Evolutionary conservation across 2,888 invertebrate species (phyloP).

Genomic region (Pollenia amentaria): DNA sequence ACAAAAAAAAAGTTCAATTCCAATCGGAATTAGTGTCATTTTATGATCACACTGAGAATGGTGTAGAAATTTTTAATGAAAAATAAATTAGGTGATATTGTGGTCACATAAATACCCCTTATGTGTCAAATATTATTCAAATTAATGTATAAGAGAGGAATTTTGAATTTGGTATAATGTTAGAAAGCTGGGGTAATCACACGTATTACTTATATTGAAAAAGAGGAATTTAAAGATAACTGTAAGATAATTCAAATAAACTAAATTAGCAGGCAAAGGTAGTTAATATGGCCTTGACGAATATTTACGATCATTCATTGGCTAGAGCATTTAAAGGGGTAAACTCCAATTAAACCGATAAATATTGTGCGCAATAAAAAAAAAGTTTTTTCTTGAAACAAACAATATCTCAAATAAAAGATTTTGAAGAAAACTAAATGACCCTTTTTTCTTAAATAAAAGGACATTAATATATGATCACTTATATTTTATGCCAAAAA

Average conservation of each 20-base stretch:
- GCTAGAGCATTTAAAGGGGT: no score
- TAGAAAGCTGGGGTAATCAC: background rate
- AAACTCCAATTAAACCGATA: no score
- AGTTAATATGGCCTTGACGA: background rate
- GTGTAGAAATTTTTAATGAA: background rate
- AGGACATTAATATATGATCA: no score
- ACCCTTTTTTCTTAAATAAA: no score
- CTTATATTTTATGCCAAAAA: no score
- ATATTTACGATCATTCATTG: no score
- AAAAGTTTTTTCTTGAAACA: no score
- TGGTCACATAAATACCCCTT: background rate
- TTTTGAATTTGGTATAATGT: background rate
- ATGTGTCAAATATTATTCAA: background rate
- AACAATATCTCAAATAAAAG: no score
- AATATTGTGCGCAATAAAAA: no score
- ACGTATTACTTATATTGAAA: no score
- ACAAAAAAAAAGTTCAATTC: conserved; percentile 7
- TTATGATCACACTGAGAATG: conserved; percentile 9
- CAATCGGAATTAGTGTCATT: conserved; percentile 51
- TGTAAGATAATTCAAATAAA: background rate
- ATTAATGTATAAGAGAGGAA: conserved; percentile 36
- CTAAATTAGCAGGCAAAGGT: background rate
- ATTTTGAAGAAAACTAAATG: no score
- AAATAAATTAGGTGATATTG: conserved; percentile 25
- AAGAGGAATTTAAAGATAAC: no score